These are phyloP conservation scores for Myripristis murdjan DNA, from an alignment of 2,797 vertebrate genomes.

Conservation along the genomic window DNA sequence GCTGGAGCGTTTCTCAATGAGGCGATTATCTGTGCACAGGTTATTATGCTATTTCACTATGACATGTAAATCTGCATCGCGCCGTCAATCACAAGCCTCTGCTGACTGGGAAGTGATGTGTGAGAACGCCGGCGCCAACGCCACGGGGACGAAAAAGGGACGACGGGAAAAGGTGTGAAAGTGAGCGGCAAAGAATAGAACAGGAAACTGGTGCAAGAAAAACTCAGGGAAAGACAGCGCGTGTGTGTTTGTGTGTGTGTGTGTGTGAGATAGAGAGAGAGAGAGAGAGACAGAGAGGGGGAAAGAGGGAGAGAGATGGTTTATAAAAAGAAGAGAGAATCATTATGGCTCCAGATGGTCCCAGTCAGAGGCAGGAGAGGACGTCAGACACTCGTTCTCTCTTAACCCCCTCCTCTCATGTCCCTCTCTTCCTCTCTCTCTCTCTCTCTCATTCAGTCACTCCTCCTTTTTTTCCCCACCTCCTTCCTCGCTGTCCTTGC, in stretches of 20 bases:
- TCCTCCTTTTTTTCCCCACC: constrained; percentile 3
- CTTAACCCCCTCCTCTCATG: background rate
- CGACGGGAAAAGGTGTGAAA: background rate
- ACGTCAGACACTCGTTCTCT: background rate
- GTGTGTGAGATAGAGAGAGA: background rate
- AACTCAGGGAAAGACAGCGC: background rate
- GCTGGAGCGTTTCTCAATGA: constrained; percentile 81
- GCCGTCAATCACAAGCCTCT: constrained; percentile 60
- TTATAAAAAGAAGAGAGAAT: constrained; percentile 1
- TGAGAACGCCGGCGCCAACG: constrained; percentile 32
- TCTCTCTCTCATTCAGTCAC: background rate
- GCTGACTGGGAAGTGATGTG: constrained; percentile 49
- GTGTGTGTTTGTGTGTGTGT: background rate
- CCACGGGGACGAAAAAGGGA: background rate
- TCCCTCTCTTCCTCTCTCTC: background rate
- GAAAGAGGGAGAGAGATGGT: background rate
- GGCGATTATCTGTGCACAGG: constrained; percentile 80
- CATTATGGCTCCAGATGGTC: constrained; percentile 9
- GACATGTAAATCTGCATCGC: constrained; percentile 70
- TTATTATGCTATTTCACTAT: constrained; percentile 79
- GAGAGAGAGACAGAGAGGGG: background rate
- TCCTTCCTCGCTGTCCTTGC: background rate
- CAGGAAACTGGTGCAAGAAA: background rate
- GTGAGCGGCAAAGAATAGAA: background rate
- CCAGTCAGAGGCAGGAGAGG: constrained; percentile 17